Conservation (phyloP, 2,113 vertebrate genomes). For the Periophthalmodon schlosseri region DNA sequence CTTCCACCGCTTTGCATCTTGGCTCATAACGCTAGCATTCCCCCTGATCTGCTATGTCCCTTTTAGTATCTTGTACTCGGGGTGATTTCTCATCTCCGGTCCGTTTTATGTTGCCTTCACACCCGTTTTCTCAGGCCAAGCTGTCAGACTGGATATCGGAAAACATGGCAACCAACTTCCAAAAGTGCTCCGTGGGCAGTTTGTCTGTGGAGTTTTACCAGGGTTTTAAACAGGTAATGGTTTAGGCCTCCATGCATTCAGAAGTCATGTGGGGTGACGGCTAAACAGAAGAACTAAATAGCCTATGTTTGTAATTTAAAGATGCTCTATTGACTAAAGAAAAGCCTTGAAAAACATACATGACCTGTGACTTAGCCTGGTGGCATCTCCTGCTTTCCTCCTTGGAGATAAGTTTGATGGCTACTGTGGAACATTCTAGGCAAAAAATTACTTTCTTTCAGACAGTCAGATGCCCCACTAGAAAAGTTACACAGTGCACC, state of each 20-base stretch:
- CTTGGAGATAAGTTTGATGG: too few species aligned
- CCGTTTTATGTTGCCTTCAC: slow-evolving; percentile 54
- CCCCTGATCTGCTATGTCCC: background rate
- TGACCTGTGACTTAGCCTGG: too few species aligned
- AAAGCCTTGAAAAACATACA: too few species aligned
- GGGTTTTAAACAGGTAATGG: slow-evolving; percentile 14
- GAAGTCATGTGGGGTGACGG: slow-evolving; percentile 1
- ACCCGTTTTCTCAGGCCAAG: slow-evolving; percentile 37
- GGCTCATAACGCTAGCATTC: background rate
- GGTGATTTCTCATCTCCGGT: slow-evolving; percentile 11
- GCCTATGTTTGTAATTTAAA: too few species aligned
- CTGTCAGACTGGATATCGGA: slow-evolving; percentile 63
- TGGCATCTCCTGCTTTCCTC: too few species aligned
- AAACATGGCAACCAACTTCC: slow-evolving; percentile 52
- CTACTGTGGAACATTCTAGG: too few species aligned
- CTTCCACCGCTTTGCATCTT: slow-evolving; percentile 36
- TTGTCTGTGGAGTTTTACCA: slow-evolving; percentile 33
- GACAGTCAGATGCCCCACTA: too few species aligned
- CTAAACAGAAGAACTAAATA: background rate
- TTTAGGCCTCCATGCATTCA: background rate
- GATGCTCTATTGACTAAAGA: too few species aligned
- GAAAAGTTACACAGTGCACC: too few species aligned
- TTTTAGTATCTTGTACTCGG: slow-evolving; percentile 8
- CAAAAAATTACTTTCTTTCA: too few species aligned
- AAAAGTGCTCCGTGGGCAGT: slow-evolving; percentile 58